phyloP scores from a whole-genome alignment of 2,888 invertebrate genomes.

The Netelia inedita region DNA sequence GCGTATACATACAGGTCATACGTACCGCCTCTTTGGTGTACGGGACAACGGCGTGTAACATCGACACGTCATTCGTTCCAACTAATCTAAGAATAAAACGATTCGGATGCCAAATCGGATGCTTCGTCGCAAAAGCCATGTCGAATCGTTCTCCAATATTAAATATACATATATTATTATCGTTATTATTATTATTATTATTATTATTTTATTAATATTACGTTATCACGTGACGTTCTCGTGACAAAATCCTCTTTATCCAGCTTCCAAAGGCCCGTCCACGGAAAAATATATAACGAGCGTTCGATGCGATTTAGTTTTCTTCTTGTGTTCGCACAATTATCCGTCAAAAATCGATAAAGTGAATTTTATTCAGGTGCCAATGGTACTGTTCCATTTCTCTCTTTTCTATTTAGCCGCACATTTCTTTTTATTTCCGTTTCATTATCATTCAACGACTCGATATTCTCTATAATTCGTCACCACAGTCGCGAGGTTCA shows the following conservation, averaged over 20 bases:
- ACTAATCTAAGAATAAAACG: constrained; percentile 36
- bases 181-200: too few species aligned
- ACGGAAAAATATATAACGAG: constrained; percentile 43
- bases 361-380: constrained; percentile 22
- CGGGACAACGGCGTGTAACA: constrained; percentile 43
- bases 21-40: constrained; percentile 75
- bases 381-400: constrained; percentile 13
- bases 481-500: constrained; percentile 27
- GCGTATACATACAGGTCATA: constrained; percentile 41
- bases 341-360: constrained; percentile 15
- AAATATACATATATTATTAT: constrained; percentile 29
- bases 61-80: constrained; percentile 21
- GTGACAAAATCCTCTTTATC: neutral
- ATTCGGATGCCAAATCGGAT: constrained; percentile 30
- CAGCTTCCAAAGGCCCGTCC: constrained; percentile 26
- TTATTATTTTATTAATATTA: constrained; percentile 15
- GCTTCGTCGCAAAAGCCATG: constrained; percentile 22
- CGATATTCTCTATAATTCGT: constrained; percentile 54
- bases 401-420: constrained; percentile 21
- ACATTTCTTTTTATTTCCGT: constrained; percentile 37
- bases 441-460: constrained; percentile 65
- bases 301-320: constrained; percentile 23
- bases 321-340: neutral
- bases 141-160: constrained; percentile 30
- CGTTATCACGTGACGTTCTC: constrained; percentile 15